Evolutionary conservation across 2,888 invertebrate genomes (phyloP).

Genomic region (Dryobotodes eremita): DNA sequence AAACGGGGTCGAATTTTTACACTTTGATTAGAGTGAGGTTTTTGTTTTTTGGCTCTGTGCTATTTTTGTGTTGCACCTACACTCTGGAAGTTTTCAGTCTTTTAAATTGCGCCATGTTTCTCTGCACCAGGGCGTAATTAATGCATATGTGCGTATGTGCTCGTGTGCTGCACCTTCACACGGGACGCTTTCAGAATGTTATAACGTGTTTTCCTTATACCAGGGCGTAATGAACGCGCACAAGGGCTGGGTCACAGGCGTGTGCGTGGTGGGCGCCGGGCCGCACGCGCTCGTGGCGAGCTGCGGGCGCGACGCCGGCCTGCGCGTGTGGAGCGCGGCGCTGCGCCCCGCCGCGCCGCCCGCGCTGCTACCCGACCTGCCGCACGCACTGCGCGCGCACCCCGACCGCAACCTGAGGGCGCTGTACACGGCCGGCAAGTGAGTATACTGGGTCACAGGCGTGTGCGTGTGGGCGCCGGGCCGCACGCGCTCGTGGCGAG

Average conservation of each 20-base stretch:
- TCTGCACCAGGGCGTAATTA: too few relatives aligned
- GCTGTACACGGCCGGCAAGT: constrained; percentile 96
- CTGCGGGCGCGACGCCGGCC: constrained; percentile 94
- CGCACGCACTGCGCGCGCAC: constrained; percentile 93
- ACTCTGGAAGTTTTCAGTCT: too few relatives aligned
- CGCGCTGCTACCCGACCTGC: constrained; percentile 88
- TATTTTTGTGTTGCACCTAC: too few relatives aligned
- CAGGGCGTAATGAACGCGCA: constrained; percentile 94
- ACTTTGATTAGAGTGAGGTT: too few relatives aligned
- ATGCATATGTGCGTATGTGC: neutral
- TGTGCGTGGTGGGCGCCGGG: constrained; percentile 81
- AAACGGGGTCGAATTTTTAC: too few relatives aligned
- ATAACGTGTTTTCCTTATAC: accelerated
- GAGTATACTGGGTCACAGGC: constrained; percentile 94
- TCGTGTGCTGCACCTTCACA: neutral
- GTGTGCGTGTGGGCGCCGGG: constrained; percentile 83
- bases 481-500: constrained; percentile 91
- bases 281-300: constrained; percentile 91
- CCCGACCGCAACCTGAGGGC: constrained; percentile 70
- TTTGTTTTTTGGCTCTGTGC: too few relatives aligned
- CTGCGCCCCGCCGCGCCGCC: constrained; percentile 89
- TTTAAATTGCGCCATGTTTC: too few relatives aligned
- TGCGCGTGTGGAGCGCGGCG: constrained; percentile 94
- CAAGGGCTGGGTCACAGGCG: constrained; percentile 96
- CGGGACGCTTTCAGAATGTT: too few relatives aligned